Evolutionary conservation across 2,888 invertebrate genomes (phyloP).

Genomic region (Glaucopsyche alexis): DNA sequence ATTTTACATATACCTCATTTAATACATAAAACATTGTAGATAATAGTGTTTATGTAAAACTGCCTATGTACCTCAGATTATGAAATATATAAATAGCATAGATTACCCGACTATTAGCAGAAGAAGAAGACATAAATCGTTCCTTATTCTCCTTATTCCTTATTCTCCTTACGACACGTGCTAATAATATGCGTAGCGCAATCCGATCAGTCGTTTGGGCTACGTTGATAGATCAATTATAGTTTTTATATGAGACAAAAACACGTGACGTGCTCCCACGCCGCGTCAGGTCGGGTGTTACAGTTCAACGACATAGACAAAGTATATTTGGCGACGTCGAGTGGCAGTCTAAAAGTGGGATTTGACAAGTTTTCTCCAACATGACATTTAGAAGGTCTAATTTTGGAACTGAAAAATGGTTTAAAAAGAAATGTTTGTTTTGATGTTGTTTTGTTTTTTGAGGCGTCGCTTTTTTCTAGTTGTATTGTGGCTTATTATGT

Average conservation of each 20-base stretch:
- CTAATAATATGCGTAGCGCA: too few relatives aligned
- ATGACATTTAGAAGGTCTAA: not conserved
- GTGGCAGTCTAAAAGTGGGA: constrained; percentile 1
- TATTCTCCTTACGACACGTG: too few relatives aligned
- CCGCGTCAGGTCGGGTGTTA: not conserved
- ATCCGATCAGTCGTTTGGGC: too few relatives aligned
- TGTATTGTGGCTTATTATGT: not conserved
- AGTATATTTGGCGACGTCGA: not conserved
- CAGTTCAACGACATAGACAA: constrained; percentile 22
- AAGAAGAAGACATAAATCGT: too few relatives aligned
- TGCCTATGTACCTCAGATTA: too few relatives aligned
- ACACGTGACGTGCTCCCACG: constrained; percentile 32
- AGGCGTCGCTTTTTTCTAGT: not conserved
- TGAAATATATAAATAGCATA: too few relatives aligned
- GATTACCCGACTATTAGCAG: too few relatives aligned
- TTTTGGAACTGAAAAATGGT: constrained; percentile 10
- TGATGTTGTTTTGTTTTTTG: too few relatives aligned
- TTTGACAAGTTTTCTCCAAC: constrained; percentile 14
- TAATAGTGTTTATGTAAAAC: not conserved
- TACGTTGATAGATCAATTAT: too few relatives aligned
- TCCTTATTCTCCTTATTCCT: too few relatives aligned
- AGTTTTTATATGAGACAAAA: too few relatives aligned
- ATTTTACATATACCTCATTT: not conserved
- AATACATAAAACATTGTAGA: not conserved
- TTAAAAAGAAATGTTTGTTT: constrained; percentile 9